Percentiles rank a stretch among this genome's conserved stretches.
phyloP scores from a whole-genome alignment of 2,797 vertebrate genomes.

The Labroides dimidiatus region DNA sequence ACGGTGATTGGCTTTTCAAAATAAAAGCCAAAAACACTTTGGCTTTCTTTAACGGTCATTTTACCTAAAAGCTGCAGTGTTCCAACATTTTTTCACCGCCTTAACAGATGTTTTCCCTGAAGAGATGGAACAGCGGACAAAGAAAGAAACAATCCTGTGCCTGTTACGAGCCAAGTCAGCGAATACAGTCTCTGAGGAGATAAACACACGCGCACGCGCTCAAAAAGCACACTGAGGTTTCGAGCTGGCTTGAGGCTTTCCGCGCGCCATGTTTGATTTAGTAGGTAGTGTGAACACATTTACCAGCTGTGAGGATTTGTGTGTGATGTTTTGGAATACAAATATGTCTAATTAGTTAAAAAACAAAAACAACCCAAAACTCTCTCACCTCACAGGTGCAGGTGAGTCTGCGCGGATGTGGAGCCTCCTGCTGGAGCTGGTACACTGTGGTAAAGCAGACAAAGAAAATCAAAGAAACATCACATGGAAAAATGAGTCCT shows the following conservation, averaged over 20 bases:
- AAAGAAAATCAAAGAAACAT: not conserved
- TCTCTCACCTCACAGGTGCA: conserved; percentile 90
- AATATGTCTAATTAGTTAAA: too few species aligned
- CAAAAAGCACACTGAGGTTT: not conserved
- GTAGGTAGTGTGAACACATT: too few species aligned
- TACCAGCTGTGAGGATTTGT: too few species aligned
- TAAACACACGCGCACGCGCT: not conserved
- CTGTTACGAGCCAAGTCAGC: conserved; percentile 22
- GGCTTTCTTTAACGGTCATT: not conserved
- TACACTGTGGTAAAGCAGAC: conserved; percentile 83
- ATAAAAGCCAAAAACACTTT: not conserved
- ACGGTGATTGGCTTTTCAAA: not conserved
- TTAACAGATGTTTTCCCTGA: conserved; percentile 17
- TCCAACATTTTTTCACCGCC: not conserved
- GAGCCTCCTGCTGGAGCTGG: conserved; percentile 95
- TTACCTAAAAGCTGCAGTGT: not conserved
- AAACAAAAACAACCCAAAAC: not conserved
- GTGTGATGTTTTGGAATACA: too few species aligned
- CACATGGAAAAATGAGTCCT: not conserved
- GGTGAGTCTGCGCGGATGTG: conserved; percentile 92
- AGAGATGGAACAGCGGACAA: conserved; percentile 17
- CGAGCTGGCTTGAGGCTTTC: conserved; percentile 3
- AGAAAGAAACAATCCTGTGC: conserved; percentile 20
- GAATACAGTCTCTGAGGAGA: not conserved
- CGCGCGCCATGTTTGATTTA: not conserved